phyloP scores from a whole-genome alignment of 2,113 vertebrate genomes.

The Aphelocoma coerulescens region DNA sequence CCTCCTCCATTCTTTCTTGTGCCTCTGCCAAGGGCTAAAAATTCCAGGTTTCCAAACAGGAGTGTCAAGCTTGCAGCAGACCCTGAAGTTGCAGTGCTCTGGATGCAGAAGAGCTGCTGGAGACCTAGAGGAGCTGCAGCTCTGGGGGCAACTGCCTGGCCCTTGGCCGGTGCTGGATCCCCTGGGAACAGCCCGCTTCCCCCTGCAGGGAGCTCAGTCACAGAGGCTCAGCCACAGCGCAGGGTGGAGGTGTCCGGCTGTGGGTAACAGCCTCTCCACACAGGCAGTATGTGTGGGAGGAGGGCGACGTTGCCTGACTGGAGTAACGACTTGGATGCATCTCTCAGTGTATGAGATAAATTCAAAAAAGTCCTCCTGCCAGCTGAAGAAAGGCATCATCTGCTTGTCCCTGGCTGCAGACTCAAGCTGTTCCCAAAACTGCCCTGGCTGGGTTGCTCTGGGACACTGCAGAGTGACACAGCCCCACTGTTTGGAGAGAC shows the following conservation, averaged over 20 bases:
- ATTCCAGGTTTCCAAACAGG: neutral
- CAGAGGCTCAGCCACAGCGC: fast-evolving
- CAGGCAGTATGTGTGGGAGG: fast-evolving
- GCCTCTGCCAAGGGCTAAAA: neutral
- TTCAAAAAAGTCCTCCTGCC: neutral
- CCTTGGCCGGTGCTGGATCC: neutral
- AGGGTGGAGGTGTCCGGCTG: neutral
- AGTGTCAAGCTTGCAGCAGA: neutral
- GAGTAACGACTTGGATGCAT: neutral
- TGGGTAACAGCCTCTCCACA: neutral
- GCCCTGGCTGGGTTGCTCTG: neutral
- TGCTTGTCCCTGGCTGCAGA: neutral
- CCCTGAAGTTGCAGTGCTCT: fast-evolving
- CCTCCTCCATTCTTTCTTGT: neutral
- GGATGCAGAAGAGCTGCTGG: fast-evolving
- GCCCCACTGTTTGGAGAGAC: neutral
- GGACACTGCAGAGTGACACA: neutral
- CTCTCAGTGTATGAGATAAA: neutral
- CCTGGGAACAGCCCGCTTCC: fast-evolving
- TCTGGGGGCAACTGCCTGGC: fast-evolving
- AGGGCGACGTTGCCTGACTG: neutral
- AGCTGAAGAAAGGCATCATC: neutral
- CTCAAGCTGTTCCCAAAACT: neutral
- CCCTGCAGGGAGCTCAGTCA: neutral
- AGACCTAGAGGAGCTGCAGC: neutral